Evolutionary conservation across 53 echinoderm and acorn worm species (phyloP).

Genomic region (Crossaster papposus): DNA sequence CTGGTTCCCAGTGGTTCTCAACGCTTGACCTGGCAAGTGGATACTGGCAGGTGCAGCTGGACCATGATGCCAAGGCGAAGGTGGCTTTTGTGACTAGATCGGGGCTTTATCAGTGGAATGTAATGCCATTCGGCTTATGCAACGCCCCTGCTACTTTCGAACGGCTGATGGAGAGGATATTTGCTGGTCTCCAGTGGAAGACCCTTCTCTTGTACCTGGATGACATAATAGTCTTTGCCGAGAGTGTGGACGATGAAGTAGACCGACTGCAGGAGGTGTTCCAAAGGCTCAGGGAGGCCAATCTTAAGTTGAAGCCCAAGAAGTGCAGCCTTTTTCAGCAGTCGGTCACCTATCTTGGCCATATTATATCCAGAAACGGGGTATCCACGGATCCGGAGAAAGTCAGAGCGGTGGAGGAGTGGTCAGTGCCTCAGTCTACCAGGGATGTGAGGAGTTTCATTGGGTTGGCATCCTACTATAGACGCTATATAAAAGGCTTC

Average conservation of each 20-base stretch:
- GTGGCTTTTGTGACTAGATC: not conserved
- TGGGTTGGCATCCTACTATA: slow-evolving; percentile 15
- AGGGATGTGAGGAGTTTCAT: slow-evolving; percentile 11
- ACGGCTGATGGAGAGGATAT: slow-evolving; percentile 30
- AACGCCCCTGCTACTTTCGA: slow-evolving; percentile 48
- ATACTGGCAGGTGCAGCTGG: slow-evolving; percentile 26
- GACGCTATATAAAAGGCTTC: not conserved
- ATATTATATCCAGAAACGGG: slow-evolving; percentile 25
- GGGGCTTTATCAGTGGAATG: slow-evolving; percentile 12
- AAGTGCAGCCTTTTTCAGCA: slow-evolving; percentile 22
- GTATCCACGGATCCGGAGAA: slow-evolving; percentile 12
- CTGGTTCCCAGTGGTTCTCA: slow-evolving; percentile 4
- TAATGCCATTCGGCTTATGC: slow-evolving; percentile 23
- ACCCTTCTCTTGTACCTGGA: slow-evolving; percentile 25
- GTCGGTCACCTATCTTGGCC: slow-evolving; percentile 17
- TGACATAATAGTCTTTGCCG: slow-evolving; percentile 16
- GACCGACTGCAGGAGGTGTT: slow-evolving; percentile 17
- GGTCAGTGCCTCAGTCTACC: slow-evolving; percentile 10
- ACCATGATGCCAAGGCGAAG: not conserved
- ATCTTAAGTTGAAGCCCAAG: slow-evolving; percentile 10
- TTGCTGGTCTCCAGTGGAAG: slow-evolving; percentile 13
- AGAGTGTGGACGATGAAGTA: not conserved
- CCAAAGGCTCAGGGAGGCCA: slow-evolving; percentile 10
- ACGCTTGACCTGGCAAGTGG: slow-evolving; percentile 7
- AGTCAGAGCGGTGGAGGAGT: not conserved